Base-by-base conservation (phyloP, 2,797 vertebrate genomes). In the Etheostoma nigrum region DNA sequence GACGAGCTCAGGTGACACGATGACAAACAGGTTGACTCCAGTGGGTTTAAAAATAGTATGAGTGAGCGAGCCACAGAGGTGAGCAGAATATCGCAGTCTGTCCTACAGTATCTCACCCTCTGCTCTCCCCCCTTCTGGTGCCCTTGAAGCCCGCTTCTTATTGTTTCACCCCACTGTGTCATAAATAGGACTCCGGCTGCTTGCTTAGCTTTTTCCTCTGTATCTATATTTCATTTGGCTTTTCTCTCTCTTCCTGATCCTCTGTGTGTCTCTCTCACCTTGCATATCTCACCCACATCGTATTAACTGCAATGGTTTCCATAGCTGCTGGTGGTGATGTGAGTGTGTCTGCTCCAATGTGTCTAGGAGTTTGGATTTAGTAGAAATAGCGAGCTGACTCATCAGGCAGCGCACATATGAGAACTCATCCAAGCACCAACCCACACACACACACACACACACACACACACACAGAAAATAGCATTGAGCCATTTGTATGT, bases 381-480 rank as follows among this genome's bases (percentile, higher is more conserved):
- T 78, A 67, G 61, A 87, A 86, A 90, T 67, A 85, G 81, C 54
- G 15, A 76, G 88, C 89, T 92, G 93, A 93, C 83, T 92, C 91
- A 93, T 88, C 87, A 81, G 67, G 73, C 86, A 67, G 76, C 4
- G 16, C 30, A 23, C 74, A 81, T 79, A 85, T 72, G 64, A 86
- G 83, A 87, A 72, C 21, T 83, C 44, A 21, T 83, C 84, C 74
- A 76, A 83, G 73, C 65, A 79, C 44, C 76, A 82, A 66, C 86
- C 72, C 76, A 59, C 58, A 25, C 45, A 69, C 65, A 72, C 57
- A 74, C 72, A 64, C 48, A 54, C 47, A 61, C 60, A 67, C 21
- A 21, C 62, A 63, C 42, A 57, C 44, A 73, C 49, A 55, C 48
- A 65, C 69, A 55, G 61, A 76, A 84, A 48, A 79, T 84, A 83